Conservation (phyloP, 2,888 invertebrate species). For the Agonopterix subpropinquella region DNA sequence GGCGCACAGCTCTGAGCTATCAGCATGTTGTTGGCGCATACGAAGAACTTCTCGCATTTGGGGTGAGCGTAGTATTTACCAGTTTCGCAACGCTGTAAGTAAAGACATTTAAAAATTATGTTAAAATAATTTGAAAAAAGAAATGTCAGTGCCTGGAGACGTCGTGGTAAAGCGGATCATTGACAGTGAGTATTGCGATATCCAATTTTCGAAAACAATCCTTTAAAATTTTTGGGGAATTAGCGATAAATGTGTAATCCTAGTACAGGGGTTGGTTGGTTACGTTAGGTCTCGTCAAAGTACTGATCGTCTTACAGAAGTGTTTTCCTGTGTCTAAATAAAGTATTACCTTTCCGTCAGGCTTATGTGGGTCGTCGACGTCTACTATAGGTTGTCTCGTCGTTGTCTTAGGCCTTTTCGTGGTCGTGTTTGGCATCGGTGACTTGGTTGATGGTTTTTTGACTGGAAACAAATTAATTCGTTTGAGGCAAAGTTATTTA, state of each 20-base stretch:
- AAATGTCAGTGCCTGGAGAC: too few species aligned
- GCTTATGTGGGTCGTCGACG: conserved; percentile 20
- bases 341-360: too few species aligned
- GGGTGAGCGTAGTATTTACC: conserved; percentile 86
- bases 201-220: too few species aligned
- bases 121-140: conserved; percentile 1
- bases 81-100: conserved; percentile 72
- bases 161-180: too few species aligned
- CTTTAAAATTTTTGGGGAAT: too few species aligned
- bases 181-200: too few species aligned
- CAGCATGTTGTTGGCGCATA: conserved; percentile 85
- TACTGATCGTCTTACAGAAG: too few species aligned
- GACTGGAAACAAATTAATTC: background rate
- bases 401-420: conserved; percentile 18
- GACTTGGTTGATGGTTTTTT: conserved; percentile 33
- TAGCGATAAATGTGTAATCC: too few species aligned
- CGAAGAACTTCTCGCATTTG: conserved; percentile 83
- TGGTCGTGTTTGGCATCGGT: conserved; percentile 28
- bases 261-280: too few species aligned
- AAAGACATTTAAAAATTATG: background rate
- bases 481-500: too few species aligned
- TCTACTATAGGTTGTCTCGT: conserved; percentile 31
- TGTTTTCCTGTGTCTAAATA: too few species aligned
- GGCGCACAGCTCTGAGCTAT: conserved; percentile 84
- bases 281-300: too few species aligned